Evolutionary conservation across 2,113 vertebrate genomes (phyloP), one percentile per base, ranked within the genome.

Genomic region (Carassius carassius): DNA sequence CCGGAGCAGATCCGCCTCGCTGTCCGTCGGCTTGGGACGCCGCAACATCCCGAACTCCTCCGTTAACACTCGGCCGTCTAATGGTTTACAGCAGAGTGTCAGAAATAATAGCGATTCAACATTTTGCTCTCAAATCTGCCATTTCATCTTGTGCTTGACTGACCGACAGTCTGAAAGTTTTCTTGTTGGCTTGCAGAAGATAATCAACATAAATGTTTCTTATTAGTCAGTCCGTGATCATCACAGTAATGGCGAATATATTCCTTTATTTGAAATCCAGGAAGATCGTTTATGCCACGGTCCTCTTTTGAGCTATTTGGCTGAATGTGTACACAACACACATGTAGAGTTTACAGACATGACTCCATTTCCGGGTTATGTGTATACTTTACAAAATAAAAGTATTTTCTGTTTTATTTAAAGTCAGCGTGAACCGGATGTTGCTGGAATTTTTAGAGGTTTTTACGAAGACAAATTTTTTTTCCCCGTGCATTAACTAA

Each of bases 1-100:
- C 54, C 75, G 95, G 19, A 99, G 92, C 84, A 99, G 91, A 89
- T 99, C 98, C 3, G 91, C 95, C 92, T 99, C 98, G 0, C 96
- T 97, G 90, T 99, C 98, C 1, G 95, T 95, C 16, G 97, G 95
- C 86, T 96, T 97, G 3, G 97, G 98, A 87, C 98, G 96, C 0
- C 92, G 95, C 89, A 99, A 84, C 97, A 99, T 99, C 86, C 86
- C 89, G 47, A 29, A 49, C 58, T 85, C 75, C 60, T 2, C 16
- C 9, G 41, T 25, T 23, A 72, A 70, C 14, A 51, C 25, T 54
- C 12, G 9, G 5, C 13, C 3, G 23, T 14, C 41, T 58, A 17
- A 41, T 91, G 32, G 32, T 16, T 63, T 21, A 21, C 65, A 63
- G 23, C 1, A n/a, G 63, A 65, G 2, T 35, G 23, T 19, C 21